These are phyloP conservation scores for Gastrophryne carolinensis DNA, from an alignment of 2,797 vertebrate genomes.

Conservation along the genomic window DNA sequence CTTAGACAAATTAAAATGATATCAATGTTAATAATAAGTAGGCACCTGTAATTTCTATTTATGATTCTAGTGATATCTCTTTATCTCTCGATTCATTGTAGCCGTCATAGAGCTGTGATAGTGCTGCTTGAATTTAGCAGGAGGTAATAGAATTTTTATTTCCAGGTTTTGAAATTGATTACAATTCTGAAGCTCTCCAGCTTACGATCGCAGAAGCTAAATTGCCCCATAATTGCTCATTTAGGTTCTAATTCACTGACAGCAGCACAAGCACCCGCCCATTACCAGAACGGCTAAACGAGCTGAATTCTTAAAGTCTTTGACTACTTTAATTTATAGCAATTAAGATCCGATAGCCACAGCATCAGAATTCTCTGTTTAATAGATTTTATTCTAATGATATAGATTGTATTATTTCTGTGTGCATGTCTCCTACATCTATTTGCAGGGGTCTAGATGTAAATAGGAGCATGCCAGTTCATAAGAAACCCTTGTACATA, in stretches of 20 bases:
- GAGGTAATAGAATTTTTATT: no score
- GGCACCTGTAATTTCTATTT: neutral
- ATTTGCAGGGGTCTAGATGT: no score
- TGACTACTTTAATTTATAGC: neutral
- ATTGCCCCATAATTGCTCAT: slow-evolving; percentile 13
- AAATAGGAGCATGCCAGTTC: no score
- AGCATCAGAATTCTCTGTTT: neutral
- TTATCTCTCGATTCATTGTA: neutral
- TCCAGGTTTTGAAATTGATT: neutral
- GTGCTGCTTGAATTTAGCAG: neutral
- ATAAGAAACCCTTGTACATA: no score
- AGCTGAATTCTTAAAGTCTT: neutral
- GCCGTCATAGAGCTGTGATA: neutral
- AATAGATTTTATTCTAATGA: neutral
- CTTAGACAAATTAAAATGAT: neutral
- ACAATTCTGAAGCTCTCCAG: neutral
- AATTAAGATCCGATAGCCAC: neutral
- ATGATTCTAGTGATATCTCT: neutral
- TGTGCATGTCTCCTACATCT: no score
- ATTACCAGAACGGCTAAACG: neutral
- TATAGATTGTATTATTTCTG: neutral
- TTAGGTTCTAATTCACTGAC: slow-evolving; percentile 2
- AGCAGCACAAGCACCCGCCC: neutral
- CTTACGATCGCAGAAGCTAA: neutral
- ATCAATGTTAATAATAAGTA: neutral